phyloP scores from a whole-genome alignment of 2,113 vertebrate genomes.

The Calyptomena viridis region DNA sequence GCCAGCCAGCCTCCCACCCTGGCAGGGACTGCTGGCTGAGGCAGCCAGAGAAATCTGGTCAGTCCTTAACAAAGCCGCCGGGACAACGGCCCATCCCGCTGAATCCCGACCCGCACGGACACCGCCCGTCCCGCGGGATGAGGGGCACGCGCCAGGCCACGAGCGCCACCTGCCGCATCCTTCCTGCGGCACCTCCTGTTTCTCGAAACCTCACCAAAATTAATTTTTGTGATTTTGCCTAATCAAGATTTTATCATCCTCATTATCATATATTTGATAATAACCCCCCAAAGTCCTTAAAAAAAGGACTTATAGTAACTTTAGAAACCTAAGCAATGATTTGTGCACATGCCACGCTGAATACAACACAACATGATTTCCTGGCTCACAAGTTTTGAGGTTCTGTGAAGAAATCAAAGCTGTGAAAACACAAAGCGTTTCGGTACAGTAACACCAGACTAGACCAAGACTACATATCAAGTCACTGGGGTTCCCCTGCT shows the following conservation, averaged over 20 bases:
- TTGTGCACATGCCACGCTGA: fast-evolving
- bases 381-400: not conserved
- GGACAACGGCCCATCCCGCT: too few species aligned
- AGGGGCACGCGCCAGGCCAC: fast-evolving
- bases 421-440: not conserved
- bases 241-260: not conserved
- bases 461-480: not conserved
- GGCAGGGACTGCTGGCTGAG: too few species aligned
- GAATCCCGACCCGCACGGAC: not conserved
- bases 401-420: not conserved
- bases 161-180: not conserved
- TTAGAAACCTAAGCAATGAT: not conserved
- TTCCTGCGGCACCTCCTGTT: fast-evolving
- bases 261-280: not conserved
- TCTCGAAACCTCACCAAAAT: fast-evolving
- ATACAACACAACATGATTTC: not conserved
- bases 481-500: not conserved
- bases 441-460: not conserved
- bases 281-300: not conserved
- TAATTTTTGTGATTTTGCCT: too few species aligned
- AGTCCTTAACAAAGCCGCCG: not conserved
- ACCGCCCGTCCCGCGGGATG: fast-evolving
- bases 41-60: not conserved
- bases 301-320: not conserved
- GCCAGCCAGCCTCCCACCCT: not conserved